phyloP scores from a whole-genome alignment of 2,113 vertebrate species.

The Hypocryptadius cinnamomeus region DNA sequence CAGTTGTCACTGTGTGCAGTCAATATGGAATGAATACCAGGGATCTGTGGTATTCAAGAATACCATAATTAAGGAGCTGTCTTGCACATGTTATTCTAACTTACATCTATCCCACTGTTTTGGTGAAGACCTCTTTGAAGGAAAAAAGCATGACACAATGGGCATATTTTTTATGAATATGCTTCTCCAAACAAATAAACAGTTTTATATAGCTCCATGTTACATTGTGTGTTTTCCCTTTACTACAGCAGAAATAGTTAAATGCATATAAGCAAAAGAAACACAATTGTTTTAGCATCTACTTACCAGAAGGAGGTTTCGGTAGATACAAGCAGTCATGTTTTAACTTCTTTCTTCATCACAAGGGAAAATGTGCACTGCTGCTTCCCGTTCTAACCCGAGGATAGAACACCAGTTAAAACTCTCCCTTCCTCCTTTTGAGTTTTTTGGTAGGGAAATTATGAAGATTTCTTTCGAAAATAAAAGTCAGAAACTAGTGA shows the following conservation, averaged over 20 bases:
- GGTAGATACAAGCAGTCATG: not conserved
- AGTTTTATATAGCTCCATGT: not conserved
- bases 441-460: not conserved
- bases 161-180: not conserved
- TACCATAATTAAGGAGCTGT: not conserved
- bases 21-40: not conserved
- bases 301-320: constrained; percentile 10
- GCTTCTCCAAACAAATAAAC: not conserved
- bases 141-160: not conserved
- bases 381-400: not conserved
- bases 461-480: not conserved
- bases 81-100: not conserved
- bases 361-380: not conserved
- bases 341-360: constrained; percentile 46
- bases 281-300: not conserved
- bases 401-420: not conserved
- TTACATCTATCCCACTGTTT: not conserved
- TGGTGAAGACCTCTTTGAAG: not conserved
- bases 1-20: not conserved
- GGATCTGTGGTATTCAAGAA: not conserved
- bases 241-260: not conserved
- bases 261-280: not conserved
- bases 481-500: not conserved
- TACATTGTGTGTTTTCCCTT: not conserved
- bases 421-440: not conserved